phyloP scores from a whole-genome alignment of 2,113 vertebrate genomes.

The Stomatorhinus ivindoensis region DNA sequence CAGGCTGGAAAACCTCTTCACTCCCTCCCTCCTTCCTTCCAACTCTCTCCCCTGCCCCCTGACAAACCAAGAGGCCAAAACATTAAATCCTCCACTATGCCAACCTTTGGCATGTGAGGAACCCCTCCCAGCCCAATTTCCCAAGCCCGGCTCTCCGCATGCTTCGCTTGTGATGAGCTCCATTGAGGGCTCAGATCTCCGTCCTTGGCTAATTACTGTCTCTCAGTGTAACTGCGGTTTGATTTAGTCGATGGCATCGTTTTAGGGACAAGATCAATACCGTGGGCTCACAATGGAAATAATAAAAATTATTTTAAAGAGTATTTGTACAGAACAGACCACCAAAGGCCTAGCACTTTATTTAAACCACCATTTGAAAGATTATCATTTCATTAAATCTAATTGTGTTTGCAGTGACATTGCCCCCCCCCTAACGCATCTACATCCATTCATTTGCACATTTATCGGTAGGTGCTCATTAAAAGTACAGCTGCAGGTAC shows the following conservation, averaged over 20 bases:
- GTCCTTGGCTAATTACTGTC: constrained; percentile 12
- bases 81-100: not conserved
- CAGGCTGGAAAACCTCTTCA: not conserved
- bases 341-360: not conserved
- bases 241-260: not conserved
- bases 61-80: not conserved
- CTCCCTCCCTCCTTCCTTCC: not conserved
- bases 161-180: not conserved
- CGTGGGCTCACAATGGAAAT: constrained; percentile 17
- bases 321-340: constrained; percentile 11
- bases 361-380: constrained; percentile 9
- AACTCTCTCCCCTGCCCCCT: not conserved
- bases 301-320: constrained; percentile 5
- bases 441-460: constrained; percentile 16
- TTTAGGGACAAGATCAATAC: constrained; percentile 19
- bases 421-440: not conserved
- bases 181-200: not conserved
- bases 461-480: constrained; percentile 23
- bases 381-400: constrained; percentile 4
- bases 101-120: too few relatives aligned
- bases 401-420: not conserved
- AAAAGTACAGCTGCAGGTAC: constrained; percentile 1
- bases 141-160: not conserved
- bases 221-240: constrained; percentile 8
- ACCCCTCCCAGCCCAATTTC: not conserved